Percentiles rank a stretch among this genome's conserved stretches.
Conservation (phyloP, 2,797 vertebrate genomes). For the Dendrocincla fuliginosa region DNA sequence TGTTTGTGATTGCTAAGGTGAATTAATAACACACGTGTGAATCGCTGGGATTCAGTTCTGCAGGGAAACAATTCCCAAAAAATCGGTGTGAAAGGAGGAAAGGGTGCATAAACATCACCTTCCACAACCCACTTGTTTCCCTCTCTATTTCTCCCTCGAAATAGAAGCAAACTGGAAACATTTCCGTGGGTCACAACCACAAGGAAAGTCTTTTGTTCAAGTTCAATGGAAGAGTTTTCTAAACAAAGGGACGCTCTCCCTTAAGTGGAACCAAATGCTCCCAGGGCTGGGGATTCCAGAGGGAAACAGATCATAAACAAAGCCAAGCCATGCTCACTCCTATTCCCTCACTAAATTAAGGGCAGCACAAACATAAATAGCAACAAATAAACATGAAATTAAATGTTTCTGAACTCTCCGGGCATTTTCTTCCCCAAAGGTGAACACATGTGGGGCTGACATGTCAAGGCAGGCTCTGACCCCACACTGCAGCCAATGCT, state of each 20-base stretch:
- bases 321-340: not conserved
- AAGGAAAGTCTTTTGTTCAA: slow-evolving; percentile 57
- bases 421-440: not conserved
- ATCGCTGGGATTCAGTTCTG: not conserved
- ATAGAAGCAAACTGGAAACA: slow-evolving; percentile 43
- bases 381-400: not conserved
- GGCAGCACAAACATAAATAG: not conserved
- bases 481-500: accelerated
- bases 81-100: not conserved
- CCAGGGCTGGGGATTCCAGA: not conserved
- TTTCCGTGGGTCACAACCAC: slow-evolving; percentile 38
- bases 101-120: not conserved
- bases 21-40: not conserved
- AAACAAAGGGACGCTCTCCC: slow-evolving; percentile 50
- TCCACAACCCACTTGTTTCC: not conserved
- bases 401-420: not conserved
- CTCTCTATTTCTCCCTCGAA: slow-evolving; percentile 20
- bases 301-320: not conserved
- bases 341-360: not conserved
- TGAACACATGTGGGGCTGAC: not conserved
- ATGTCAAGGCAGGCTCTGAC: not conserved
- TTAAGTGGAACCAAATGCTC: slow-evolving; percentile 64
- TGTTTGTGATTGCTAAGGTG: not conserved
- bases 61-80: not conserved
- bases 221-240: slow-evolving; percentile 51